Percentiles rank a stretch among this genome's conserved stretches.
Evolutionary conservation across 1,140 invertebrate genomes (phyloP).

Genomic region (Drosophila prosaltans): DNA sequence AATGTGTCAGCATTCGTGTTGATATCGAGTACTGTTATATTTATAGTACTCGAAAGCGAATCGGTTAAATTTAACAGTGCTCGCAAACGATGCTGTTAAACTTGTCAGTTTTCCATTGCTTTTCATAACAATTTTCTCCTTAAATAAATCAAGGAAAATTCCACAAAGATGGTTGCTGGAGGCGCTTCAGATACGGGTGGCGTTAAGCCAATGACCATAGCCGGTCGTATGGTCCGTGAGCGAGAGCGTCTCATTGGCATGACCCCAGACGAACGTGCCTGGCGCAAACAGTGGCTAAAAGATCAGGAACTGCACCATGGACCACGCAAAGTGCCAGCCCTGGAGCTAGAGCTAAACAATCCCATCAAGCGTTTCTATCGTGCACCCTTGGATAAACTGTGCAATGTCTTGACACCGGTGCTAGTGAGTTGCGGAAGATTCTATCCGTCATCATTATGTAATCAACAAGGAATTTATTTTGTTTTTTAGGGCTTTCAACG

Average conservation of each 20-base stretch:
- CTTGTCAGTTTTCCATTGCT: slow-evolving; percentile 24
- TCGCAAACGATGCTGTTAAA: neutral
- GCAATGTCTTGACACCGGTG: slow-evolving; percentile 84
- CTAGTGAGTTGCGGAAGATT: slow-evolving; percentile 84
- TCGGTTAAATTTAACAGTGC: neutral
- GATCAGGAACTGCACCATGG: slow-evolving; percentile 91
- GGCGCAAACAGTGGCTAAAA: slow-evolving; percentile 92
- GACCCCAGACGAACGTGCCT: slow-evolving; percentile 91
- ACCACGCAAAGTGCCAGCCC: slow-evolving; percentile 87
- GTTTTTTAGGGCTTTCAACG: slow-evolving; percentile 84
- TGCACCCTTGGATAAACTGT: slow-evolving; percentile 87
- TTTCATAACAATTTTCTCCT: slow-evolving; percentile 25
- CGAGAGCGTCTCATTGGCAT: slow-evolving; percentile 92
- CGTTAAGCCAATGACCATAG: slow-evolving; percentile 88
- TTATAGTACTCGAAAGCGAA: neutral
- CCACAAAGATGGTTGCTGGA: slow-evolving; percentile 61
- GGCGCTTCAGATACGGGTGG: slow-evolving; percentile 85
- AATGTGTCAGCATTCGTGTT: neutral
- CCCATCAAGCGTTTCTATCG: slow-evolving; percentile 90
- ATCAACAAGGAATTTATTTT: slow-evolving; percentile 36
- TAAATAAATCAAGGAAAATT: slow-evolving; percentile 17
- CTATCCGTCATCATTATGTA: slow-evolving; percentile 54
- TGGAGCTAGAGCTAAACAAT: slow-evolving; percentile 88
- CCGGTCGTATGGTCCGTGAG: slow-evolving; percentile 88
- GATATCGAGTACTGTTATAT: neutral